Evolutionary conservation across 2,797 vertebrate species (phyloP).

Genomic region (Bradypodion ventrale): DNA sequence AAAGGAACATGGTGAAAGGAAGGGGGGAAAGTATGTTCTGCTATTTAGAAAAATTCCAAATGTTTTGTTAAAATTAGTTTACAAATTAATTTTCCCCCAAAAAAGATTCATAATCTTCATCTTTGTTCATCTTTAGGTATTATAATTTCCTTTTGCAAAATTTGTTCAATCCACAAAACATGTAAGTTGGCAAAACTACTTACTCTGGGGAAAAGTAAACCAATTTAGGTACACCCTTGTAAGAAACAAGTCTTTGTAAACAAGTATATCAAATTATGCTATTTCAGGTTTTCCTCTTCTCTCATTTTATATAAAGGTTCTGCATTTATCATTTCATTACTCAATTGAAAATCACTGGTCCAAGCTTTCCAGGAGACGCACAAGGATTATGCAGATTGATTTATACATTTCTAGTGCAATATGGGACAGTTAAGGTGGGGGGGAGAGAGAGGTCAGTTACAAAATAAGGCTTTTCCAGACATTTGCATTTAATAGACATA

Average conservation of each 20-base stretch:
- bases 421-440: background rate
- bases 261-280: background rate
- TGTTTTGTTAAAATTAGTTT: background rate
- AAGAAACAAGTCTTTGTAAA: background rate
- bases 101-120: background rate
- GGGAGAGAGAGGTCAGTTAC: background rate
- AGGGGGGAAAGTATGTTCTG: constrained; percentile 11
- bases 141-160: background rate
- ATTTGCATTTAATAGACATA: no score
- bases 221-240: background rate
- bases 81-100: background rate
- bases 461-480: background rate
- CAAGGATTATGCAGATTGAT: background rate
- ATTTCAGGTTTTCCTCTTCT: background rate
- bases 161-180: background rate
- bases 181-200: background rate
- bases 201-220: background rate
- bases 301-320: background rate
- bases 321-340: background rate
- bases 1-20: background rate
- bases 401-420: background rate
- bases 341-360: background rate
- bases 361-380: background rate
- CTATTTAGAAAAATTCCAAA: background rate
- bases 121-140: background rate